phyloP scores from a whole-genome alignment of 2,113 vertebrate genomes.

The Choloepus hoffmanni region DNA sequence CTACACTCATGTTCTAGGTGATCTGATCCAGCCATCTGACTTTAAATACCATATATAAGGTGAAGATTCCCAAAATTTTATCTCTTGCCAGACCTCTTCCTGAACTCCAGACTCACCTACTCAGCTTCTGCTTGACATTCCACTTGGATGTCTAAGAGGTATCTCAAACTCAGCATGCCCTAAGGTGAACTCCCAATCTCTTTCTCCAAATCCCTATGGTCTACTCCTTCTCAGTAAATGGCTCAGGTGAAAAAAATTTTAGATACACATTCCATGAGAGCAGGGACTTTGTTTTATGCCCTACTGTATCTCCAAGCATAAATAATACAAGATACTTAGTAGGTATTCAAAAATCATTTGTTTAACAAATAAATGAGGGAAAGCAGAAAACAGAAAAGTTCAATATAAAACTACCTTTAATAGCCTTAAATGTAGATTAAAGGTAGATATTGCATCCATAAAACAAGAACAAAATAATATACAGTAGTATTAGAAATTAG shows the following conservation, averaged over 20 bases:
- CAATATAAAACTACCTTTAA: not conserved
- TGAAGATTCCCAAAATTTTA: not conserved
- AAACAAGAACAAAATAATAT: not conserved
- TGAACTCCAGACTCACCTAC: not conserved
- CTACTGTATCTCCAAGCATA: not conserved
- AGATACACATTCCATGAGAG: not conserved
- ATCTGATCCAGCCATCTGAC: not conserved
- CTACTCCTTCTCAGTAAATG: not conserved
- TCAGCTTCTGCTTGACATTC: not conserved
- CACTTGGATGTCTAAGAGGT: not conserved
- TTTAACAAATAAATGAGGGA: not conserved
- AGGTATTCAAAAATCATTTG: not conserved
- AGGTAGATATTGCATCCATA: not conserved
- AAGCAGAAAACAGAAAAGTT: constrained; percentile 11
- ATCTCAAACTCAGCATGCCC: not conserved
- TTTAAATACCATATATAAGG: not conserved
- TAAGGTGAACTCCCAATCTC: not conserved
- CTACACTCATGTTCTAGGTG: not conserved
- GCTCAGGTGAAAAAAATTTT: not conserved
- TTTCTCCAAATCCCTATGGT: not conserved
- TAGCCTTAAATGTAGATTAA: not conserved
- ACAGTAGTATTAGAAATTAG: not conserved
- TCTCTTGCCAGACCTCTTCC: not conserved
- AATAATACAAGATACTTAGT: not conserved
- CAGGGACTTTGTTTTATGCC: not conserved